Evolutionary conservation across 2,888 invertebrate species (phyloP), one percentile per base, ranked within the genome.

Genomic region (Tetramorium bicarinatum): DNA sequence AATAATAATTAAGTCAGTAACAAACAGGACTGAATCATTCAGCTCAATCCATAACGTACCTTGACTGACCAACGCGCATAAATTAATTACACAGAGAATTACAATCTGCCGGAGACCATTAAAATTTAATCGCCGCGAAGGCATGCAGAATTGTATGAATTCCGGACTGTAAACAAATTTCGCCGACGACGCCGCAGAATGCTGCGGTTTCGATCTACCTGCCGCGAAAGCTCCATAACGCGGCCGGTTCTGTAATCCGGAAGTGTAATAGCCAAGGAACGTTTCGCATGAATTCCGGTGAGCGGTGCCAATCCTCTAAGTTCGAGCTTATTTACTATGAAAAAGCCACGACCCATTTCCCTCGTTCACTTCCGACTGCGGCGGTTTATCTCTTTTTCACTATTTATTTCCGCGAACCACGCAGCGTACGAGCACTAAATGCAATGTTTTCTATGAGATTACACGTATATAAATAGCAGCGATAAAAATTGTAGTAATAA

Each of bases 261-360:
- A 67, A 74, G 61, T 59, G 59, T 54, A 72, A 62, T 29, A 49
- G 29, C 49, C 61, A 44, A 84, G 38, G 74, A 38, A 64, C 67
- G 59, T 67, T 67, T 7, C 15, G 34, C 18, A 71, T 49, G 49
- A 52, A 67, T 80, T 72, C 47, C 67, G 41, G 49, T 56, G 54
- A 34, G 18, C 64, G 34, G 56, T 75, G 72, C 75, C 79, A 71
- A 71, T 80, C 44, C 71, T 69, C 77, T 83, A 85, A 87, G 83
- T 87, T 89, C 69, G 47, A 77, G 79, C 82, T 88, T 87, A 86
- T 88, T 88, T 89, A 79, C 84, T 81, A 75, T 64, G 66, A 44
- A 76, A 74, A 79, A 88, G 77, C 74, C 74, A 67, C 80, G 76
- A 88, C 77, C 85, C 75, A 88, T 82, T 88, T 87, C 66, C 66